Conservation (phyloP, 2,113 vertebrate species). For the Thinocorus orbignyianus region DNA sequence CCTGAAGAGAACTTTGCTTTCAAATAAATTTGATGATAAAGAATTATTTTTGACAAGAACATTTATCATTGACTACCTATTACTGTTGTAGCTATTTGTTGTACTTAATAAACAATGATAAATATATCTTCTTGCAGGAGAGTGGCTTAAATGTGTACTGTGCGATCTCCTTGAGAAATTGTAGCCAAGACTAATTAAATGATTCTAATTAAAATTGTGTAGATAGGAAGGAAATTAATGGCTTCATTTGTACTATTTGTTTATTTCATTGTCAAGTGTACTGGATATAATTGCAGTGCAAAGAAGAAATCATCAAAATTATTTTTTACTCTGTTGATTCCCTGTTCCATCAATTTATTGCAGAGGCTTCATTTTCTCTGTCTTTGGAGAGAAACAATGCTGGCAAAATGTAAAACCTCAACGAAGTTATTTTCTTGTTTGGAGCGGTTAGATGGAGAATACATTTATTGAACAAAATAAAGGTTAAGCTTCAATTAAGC, state of each 20-base stretch:
- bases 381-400: conserved; percentile 53
- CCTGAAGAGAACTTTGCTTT: conserved; percentile 60
- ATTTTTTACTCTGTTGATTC: conserved; percentile 64
- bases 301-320: conserved; percentile 73
- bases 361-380: conserved; percentile 3
- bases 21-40: conserved; percentile 70
- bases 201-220: conserved; percentile 78
- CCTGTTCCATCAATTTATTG: conserved; percentile 47
- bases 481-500: conserved; percentile 69
- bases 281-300: conserved; percentile 70
- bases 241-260: conserved; percentile 76
- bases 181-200: conserved; percentile 76
- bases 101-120: conserved; percentile 63
- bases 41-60: conserved; percentile 59
- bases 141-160: conserved; percentile 35
- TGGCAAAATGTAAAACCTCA: conserved; percentile 50
- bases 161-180: conserved; percentile 64
- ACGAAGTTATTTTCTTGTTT: conserved; percentile 42
- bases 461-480: conserved; percentile 59
- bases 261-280: conserved; percentile 71
- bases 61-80: conserved; percentile 61
- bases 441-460: conserved; percentile 48
- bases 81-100: conserved; percentile 42
- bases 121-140: conserved; percentile 48
- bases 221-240: conserved; percentile 74